phyloP scores from a whole-genome alignment of 2,888 invertebrate species.

The Andrena fulva region DNA sequence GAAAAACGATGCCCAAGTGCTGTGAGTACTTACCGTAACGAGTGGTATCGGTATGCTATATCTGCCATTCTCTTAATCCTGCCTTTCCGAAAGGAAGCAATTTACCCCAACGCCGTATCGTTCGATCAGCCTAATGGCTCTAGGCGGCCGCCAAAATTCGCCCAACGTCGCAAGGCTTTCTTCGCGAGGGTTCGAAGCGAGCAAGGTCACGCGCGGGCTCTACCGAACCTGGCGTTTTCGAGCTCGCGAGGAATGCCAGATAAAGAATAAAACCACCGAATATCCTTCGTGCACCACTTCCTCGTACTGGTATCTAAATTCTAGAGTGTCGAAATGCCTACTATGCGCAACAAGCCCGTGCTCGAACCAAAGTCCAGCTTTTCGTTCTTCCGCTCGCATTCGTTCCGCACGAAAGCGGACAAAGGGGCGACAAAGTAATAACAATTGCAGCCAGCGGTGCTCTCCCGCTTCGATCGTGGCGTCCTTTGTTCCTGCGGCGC shows the following conservation, averaged over 20 bases:
- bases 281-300: slow-evolving; percentile 75
- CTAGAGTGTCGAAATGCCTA: neutral
- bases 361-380: neutral
- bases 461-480: slow-evolving; percentile 7
- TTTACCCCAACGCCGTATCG: too few relatives aligned
- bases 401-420: neutral
- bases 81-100: too few relatives aligned
- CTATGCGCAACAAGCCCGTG: neutral
- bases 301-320: slow-evolving; percentile 69
- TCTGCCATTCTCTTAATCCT: too few relatives aligned
- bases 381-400: neutral
- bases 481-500: slow-evolving; percentile 63
- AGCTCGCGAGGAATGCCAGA: slow-evolving; percentile 76
- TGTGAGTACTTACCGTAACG: too few relatives aligned
- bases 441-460: slow-evolving; percentile 8
- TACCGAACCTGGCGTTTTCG: slow-evolving; percentile 65
- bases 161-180: slow-evolving; percentile 40
- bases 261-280: slow-evolving; percentile 67
- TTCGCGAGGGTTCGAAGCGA: slow-evolving; percentile 57
- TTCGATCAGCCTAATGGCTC: slow-evolving; percentile 4
- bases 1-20: neutral
- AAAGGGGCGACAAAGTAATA: slow-evolving; percentile 3
- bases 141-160: slow-evolving; percentile 12
- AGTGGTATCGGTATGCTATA: too few relatives aligned
- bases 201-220: slow-evolving; percentile 76